Percentiles rank a stretch among this genome's conserved stretches.
Evolutionary conservation across 2,797 vertebrate species (phyloP).

Genomic region (Vireo griseus): DNA sequence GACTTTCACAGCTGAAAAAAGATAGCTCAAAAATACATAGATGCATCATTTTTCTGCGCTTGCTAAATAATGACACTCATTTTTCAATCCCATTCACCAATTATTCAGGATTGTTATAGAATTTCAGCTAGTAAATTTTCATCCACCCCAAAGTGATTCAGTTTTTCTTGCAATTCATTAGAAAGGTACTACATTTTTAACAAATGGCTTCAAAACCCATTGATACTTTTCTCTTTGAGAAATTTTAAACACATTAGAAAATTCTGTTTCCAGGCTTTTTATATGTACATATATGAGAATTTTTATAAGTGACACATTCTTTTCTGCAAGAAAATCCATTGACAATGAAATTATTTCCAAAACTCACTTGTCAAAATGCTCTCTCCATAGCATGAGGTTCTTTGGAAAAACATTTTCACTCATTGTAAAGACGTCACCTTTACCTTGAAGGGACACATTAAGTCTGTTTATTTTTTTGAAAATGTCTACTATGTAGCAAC

Average conservation of each 20-base stretch:
- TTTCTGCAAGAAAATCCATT: background rate
- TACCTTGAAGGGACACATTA: background rate
- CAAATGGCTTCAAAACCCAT: background rate
- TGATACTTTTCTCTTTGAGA: background rate
- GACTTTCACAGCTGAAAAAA: background rate
- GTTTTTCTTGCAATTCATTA: background rate
- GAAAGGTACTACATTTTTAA: background rate
- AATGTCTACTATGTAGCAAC: background rate
- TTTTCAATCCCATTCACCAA: background rate
- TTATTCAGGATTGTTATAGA: background rate
- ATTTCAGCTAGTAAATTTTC: background rate
- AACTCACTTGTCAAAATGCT: background rate
- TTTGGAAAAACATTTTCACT: background rate
- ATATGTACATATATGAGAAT: accelerated
- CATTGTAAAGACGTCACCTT: accelerated
- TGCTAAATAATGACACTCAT: background rate
- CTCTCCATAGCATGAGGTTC: background rate
- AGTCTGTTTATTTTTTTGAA: background rate
- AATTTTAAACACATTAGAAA: background rate
- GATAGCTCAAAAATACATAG: background rate
- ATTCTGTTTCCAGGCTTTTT: background rate
- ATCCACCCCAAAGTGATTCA: background rate
- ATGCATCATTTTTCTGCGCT: background rate
- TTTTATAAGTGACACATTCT: background rate
- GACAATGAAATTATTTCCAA: background rate